Evolutionary conservation across 2,113 vertebrate species (phyloP).

Genomic region (Progne subis): DNA sequence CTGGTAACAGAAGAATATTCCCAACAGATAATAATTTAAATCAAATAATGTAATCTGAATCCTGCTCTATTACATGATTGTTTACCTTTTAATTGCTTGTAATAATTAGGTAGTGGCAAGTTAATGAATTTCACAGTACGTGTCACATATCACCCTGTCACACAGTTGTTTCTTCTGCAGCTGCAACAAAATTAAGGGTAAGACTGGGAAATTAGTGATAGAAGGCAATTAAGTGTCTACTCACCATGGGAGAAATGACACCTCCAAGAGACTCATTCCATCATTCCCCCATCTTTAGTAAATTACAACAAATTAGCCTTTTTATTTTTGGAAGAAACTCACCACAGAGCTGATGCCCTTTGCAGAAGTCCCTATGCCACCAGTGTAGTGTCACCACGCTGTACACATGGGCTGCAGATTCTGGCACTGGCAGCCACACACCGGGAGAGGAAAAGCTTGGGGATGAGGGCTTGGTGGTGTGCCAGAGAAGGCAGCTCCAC

Average conservation of each 20-base stretch:
- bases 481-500: not conserved
- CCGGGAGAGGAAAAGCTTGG: not conserved
- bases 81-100: conserved; percentile 3
- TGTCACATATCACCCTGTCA: not conserved
- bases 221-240: not conserved
- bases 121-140: not conserved
- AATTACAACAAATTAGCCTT: not conserved
- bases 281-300: not conserved
- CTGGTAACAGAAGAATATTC: not conserved
- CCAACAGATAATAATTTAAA: not conserved
- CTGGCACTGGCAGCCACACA: not conserved
- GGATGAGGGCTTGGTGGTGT: not conserved
- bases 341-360: not conserved
- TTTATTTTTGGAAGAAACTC: not conserved
- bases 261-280: not conserved
- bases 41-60: not conserved
- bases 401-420: not conserved
- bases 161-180: not conserved
- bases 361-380: not conserved
- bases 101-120: not conserved
- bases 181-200: not conserved
- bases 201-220: not conserved
- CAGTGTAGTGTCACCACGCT: not conserved
- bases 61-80: not conserved
- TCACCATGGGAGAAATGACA: not conserved